Evolutionary conservation across 1,140 invertebrate genomes (phyloP).

Genomic region (Reticulitermes speratus): DNA sequence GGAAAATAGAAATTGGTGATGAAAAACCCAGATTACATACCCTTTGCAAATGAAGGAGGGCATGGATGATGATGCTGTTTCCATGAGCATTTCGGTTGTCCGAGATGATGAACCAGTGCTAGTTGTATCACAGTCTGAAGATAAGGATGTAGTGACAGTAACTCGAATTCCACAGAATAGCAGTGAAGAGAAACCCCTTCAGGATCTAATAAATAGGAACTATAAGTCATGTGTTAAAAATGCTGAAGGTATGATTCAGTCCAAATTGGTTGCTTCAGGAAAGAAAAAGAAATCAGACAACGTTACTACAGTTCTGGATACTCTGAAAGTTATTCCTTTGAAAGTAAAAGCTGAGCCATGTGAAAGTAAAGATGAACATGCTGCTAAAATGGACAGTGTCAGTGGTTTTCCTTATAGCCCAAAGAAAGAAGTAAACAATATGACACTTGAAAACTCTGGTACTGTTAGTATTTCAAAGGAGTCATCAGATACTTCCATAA

Average conservation of each 20-base stretch:
- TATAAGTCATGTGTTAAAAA: background rate
- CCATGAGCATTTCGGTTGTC: background rate
- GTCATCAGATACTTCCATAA: background rate
- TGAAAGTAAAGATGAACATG: background rate
- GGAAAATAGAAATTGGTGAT: too few relatives aligned
- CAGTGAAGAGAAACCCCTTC: background rate
- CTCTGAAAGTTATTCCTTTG: background rate
- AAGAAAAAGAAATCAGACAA: background rate
- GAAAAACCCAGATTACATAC: background rate
- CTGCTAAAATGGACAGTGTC: background rate
- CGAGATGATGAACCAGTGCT: background rate
- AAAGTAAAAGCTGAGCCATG: background rate
- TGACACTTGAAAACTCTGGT: background rate
- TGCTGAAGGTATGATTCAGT: background rate
- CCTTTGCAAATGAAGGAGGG: background rate
- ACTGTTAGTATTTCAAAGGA: background rate
- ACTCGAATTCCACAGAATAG: background rate
- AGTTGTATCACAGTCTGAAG: background rate
- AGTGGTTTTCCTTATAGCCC: background rate
- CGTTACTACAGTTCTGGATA: background rate
- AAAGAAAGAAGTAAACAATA: background rate
- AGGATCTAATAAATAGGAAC: background rate
- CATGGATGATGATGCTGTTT: background rate
- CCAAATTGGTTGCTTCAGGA: background rate
- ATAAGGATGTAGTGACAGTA: background rate